phyloP scores from a whole-genome alignment of 2,113 vertebrate species.

The Eurystomus gularis region DNA sequence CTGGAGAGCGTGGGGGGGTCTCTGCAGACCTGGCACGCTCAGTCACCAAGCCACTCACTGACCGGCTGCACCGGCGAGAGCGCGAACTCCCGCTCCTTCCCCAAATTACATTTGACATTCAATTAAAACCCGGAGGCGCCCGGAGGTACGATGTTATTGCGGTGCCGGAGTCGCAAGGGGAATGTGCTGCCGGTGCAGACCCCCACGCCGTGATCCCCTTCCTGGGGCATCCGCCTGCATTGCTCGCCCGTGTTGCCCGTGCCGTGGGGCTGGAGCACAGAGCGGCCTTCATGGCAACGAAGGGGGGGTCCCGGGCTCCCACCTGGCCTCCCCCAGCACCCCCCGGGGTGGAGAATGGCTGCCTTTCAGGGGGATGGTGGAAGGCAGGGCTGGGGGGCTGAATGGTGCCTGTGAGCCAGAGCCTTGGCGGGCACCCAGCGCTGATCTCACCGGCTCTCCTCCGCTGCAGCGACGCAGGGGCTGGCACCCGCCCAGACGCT shows the following conservation, averaged over 20 bases:
- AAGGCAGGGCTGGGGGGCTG: constrained; percentile 12
- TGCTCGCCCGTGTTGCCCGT: too few species aligned
- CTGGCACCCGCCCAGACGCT: neutral
- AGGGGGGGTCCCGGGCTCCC: neutral
- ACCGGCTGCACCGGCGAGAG: neutral
- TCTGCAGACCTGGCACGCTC: constrained; percentile 77
- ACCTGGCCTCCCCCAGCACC: neutral
- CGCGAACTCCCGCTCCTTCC: neutral
- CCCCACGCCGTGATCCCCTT: neutral
- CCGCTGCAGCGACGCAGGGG: neutral
- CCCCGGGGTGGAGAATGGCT: neutral
- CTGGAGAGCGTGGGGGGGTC: neutral
- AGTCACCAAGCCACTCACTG: neutral
- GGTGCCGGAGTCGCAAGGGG: neutral
- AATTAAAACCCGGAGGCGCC: constrained; percentile 38
- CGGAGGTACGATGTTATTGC: neutral
- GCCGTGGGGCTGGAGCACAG: neutral
- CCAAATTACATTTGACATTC: constrained; percentile 62
- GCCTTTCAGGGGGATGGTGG: constrained; percentile 17
- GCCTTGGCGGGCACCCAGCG: constrained; percentile 53
- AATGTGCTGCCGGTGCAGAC: neutral
- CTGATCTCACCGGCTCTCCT: constrained; percentile 39
- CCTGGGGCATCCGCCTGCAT: too few species aligned
- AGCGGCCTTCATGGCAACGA: neutral
- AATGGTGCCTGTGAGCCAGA: constrained; percentile 52